Evolutionary conservation across 2,113 vertebrate genomes (phyloP).

Genomic region (Promerops cafer): DNA sequence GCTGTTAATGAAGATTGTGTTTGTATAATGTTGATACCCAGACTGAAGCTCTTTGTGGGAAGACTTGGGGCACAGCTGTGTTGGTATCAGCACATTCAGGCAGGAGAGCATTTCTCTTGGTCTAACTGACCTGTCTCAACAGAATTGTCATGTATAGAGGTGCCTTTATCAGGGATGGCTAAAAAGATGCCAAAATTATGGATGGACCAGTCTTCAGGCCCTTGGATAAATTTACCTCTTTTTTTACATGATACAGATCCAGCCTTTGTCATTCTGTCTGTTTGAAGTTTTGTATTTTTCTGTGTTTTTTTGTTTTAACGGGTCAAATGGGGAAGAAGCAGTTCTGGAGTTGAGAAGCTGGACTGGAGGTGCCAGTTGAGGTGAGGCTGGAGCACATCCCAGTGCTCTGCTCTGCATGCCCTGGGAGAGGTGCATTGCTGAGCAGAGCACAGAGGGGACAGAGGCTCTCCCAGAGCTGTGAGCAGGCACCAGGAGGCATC

Average conservation of each 20-base stretch:
- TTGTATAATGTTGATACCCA: neutral
- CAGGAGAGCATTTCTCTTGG: neutral
- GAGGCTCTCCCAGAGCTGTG: neutral
- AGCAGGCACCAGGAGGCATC: neutral
- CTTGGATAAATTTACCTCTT: neutral
- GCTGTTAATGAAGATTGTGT: neutral
- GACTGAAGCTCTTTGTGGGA: neutral
- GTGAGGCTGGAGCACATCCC: neutral
- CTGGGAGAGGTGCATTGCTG: neutral
- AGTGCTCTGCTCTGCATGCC: neutral
- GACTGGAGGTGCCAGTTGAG: neutral
- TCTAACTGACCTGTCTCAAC: neutral
- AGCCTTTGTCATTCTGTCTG: neutral
- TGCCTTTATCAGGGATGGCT: neutral
- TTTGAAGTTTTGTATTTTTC: neutral
- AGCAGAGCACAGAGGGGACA: neutral
- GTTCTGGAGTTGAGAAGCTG: neutral
- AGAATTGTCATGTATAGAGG: neutral
- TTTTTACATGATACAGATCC: neutral
- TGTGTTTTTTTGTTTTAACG: neutral
- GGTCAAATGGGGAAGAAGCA: neutral
- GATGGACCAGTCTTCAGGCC: neutral
- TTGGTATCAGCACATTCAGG: neutral
- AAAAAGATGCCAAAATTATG: neutral
- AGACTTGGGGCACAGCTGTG: rapidly evolving